These are phyloP conservation scores for Burhinus bistriatus DNA, from an alignment of 2,113 vertebrate species.

Conservation along the genomic window DNA sequence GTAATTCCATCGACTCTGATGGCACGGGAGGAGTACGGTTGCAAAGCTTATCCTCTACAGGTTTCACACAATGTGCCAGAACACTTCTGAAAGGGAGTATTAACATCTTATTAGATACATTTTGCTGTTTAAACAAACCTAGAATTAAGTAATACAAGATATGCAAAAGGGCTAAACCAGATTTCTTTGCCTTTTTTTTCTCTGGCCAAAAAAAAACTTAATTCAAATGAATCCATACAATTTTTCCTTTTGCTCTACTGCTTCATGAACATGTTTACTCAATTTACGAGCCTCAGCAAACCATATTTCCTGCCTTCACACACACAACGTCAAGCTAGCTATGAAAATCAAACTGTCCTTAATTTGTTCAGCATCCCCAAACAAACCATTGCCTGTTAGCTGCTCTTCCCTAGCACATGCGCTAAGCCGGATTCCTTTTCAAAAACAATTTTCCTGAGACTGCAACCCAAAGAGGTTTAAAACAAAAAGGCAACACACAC, in stretches of 20 bases:
- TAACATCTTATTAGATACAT: background rate
- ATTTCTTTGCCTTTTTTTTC: background rate
- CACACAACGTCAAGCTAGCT: background rate
- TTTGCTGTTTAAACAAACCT: background rate
- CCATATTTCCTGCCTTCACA: background rate
- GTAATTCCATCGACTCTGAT: background rate
- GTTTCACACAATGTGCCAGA: background rate
- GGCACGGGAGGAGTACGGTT: background rate
- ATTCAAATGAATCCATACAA: background rate
- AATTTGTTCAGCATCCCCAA: background rate
- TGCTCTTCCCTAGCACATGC: background rate
- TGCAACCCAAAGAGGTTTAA: background rate
- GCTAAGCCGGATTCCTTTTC: background rate
- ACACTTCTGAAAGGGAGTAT: background rate
- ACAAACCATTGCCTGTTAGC: background rate
- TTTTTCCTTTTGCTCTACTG: background rate
- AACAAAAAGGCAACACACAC: background rate
- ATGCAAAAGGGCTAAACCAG: rapidly evolving
- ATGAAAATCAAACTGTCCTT: background rate
- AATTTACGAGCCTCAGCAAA: background rate
- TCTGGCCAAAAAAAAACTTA: background rate
- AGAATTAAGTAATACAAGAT: background rate
- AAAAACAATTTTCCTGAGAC: background rate
- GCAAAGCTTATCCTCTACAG: background rate
- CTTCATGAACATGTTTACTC: background rate